Base-by-base conservation (phyloP, 2,888 invertebrate species). In the Sisyra nigra region DNA sequence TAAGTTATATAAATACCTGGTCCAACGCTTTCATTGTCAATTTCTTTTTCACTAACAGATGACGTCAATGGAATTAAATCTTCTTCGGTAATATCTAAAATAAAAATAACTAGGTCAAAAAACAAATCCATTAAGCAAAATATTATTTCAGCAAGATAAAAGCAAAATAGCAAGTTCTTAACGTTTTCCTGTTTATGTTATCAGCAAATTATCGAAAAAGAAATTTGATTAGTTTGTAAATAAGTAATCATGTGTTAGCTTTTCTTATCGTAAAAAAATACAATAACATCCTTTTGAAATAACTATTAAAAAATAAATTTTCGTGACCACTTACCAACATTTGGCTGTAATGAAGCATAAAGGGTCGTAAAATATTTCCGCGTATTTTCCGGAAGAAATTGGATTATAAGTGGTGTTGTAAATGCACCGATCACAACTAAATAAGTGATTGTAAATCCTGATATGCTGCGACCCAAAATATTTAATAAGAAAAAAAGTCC, bases 381-480 rank as follows among this genome's bases (percentile, higher is more conserved):
- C 18, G 49, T 45, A 37, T 54, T 50, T 42, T 56, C 50, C 33
- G 54, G 52, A 15, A 60, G 56, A 19, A 56, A 42, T 44, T 49
- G 51, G 24, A 56, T 46, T 33, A 51, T 47, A 36, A 55, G 45
- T 19, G 57, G 57, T 30, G 52, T 46, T 46, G 56, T 55, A 50
- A 57, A 61, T 24, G 53, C 47, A 33, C 46, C 49, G 33, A 58
- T 45, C 13, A 56, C 48, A 41, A 49, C 46, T 38, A 55, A 49
- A 43, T 55, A 63, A 13, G 52, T 50, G 29, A 63, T 47, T 32
- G 56, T 47, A 45, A 55, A 52, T 18, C 63, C 63, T 17, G 62
- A 57, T 15, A 63, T 46, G 44, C 54, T 57, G 33, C 55, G 55
- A 31, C 61, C 60, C 34, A 64, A 49, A 24, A 60, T 49, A 41